Evolutionary conservation across 53 echinoderm and acorn worm genomes (phyloP).

Genomic region (Echinometra lucunter): DNA sequence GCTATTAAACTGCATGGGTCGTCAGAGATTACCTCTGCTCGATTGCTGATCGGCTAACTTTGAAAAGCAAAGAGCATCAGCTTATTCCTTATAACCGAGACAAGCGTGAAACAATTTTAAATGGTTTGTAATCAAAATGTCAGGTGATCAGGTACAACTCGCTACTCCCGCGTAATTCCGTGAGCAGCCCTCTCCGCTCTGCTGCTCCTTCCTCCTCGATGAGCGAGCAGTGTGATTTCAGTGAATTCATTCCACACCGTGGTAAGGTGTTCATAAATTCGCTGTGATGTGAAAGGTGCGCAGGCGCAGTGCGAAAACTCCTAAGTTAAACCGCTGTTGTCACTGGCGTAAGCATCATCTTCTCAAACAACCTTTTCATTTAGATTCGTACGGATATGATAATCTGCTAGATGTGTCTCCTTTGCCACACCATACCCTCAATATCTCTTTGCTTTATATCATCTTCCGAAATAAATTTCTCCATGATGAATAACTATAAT

Average conservation of each 20-base stretch:
- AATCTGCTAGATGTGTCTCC: neutral
- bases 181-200: conserved; percentile 1
- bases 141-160: conserved; percentile 11
- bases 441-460: neutral
- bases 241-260: neutral
- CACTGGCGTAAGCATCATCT: neutral
- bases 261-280: conserved; percentile 32
- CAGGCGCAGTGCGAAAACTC: conserved; percentile 23
- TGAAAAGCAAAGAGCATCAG: neutral
- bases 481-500: neutral
- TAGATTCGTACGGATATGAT: neutral
- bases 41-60: conserved; percentile 14
- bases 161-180: conserved; percentile 1
- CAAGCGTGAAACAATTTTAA: conserved; percentile 35
- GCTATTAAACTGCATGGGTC: neutral
- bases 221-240: conserved; percentile 40
- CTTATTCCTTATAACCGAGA: neutral
- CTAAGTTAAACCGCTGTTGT: too few species aligned
- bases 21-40: neutral
- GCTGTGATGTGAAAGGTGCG: neutral
- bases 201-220: neutral
- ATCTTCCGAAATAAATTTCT: too few species aligned
- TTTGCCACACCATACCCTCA: neutral
- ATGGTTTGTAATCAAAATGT: conserved; percentile 2
- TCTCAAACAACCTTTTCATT: neutral